Evolutionary conservation across 1,140 invertebrate genomes (phyloP).

Genomic region (Procambarus clarkii): DNA sequence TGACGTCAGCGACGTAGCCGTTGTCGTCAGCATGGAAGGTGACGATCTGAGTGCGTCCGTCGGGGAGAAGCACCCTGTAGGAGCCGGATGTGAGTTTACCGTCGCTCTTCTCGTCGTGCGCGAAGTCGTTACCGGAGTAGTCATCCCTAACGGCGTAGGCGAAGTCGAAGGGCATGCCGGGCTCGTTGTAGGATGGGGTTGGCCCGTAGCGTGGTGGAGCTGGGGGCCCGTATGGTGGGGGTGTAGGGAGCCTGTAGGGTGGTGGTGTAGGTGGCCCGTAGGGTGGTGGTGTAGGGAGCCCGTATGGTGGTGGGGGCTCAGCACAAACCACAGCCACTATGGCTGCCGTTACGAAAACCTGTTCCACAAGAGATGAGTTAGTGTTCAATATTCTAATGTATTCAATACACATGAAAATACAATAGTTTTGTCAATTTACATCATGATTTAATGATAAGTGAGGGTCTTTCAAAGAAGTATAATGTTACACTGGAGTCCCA

Average conservation of each 20-base stretch:
- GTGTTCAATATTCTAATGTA: too few species aligned
- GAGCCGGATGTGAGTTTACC: slow-evolving; percentile 82
- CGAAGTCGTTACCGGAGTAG: too few species aligned
- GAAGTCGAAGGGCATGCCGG: slow-evolving; percentile 71
- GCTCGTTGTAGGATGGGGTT: slow-evolving; percentile 48
- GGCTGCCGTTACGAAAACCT: slow-evolving; percentile 20
- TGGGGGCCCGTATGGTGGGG: neutral
- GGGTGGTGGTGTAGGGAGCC: slow-evolving; percentile 18
- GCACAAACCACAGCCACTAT: slow-evolving; percentile 12
- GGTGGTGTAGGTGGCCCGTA: slow-evolving; percentile 32
- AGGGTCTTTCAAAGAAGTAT: too few species aligned
- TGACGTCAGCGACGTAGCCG: slow-evolving; percentile 85
- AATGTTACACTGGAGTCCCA: too few species aligned
- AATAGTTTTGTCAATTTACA: too few species aligned
- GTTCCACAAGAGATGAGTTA: neutral
- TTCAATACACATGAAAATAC: too few species aligned
- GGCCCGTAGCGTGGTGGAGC: neutral
- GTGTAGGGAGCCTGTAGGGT: neutral
- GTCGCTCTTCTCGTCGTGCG: slow-evolving; percentile 73
- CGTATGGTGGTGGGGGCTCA: slow-evolving; percentile 31
- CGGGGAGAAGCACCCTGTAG: slow-evolving; percentile 87
- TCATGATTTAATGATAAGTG: too few species aligned
- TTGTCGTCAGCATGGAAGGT: slow-evolving; percentile 87
- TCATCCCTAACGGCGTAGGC: too few species aligned
- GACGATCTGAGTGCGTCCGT: slow-evolving; percentile 84